Evolutionary conservation across 2,888 invertebrate genomes (phyloP).

Genomic region (Reticulitermes lucifugus): DNA sequence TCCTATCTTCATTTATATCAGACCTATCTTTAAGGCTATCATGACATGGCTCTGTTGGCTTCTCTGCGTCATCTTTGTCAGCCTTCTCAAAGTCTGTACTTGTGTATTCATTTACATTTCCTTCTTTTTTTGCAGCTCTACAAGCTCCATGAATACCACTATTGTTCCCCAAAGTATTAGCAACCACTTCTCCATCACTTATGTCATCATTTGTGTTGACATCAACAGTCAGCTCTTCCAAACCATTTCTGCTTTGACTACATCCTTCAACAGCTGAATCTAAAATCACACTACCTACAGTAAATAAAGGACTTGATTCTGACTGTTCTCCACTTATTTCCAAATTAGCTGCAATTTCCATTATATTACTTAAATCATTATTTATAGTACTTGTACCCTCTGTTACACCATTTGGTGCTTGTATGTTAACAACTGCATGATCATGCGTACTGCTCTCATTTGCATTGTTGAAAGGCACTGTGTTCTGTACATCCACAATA

Average conservation of each 20-base stretch:
- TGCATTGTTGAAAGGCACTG: neutral
- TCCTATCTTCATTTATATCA: neutral
- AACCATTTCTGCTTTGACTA: neutral
- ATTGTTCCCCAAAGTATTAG: neutral
- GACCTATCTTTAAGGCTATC: neutral
- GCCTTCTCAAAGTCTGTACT: neutral
- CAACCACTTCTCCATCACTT: neutral
- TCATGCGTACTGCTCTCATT: neutral
- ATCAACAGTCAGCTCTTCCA: neutral
- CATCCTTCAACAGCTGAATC: too few species aligned
- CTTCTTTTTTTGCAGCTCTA: neutral
- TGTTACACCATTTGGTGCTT: neutral
- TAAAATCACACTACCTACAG: neutral
- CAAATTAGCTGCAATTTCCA: neutral
- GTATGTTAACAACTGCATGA: neutral
- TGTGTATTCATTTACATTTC: neutral
- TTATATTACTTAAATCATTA: conserved; percentile 1
- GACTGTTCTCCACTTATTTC: neutral
- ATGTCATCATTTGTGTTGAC: neutral
- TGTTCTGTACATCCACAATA: neutral
- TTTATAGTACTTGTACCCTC: neutral
- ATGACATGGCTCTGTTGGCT: neutral
- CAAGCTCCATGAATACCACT: neutral
- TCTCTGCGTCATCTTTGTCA: neutral
- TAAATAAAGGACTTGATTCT: neutral